Conservation (phyloP, 2,888 invertebrate genomes). For the Melinopterus prodromus region DNA sequence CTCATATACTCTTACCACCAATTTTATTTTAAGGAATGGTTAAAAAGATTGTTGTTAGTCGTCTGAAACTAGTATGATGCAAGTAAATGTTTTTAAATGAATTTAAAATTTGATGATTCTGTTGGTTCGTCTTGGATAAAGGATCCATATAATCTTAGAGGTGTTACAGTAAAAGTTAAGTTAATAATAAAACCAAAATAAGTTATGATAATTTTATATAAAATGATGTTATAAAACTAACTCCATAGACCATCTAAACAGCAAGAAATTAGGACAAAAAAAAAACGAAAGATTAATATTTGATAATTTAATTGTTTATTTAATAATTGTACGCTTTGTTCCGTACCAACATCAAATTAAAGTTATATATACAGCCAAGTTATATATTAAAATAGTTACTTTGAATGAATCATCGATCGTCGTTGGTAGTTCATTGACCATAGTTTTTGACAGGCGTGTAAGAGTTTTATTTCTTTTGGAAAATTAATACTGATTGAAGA, state of each 20-base stretch:
- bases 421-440: slow-evolving; percentile 43
- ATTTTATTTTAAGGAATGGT: too few species aligned
- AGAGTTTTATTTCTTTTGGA: slow-evolving; percentile 36
- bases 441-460: slow-evolving; percentile 36
- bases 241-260: neutral
- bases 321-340: slow-evolving; percentile 57
- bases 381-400: slow-evolving; percentile 60
- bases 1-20: too few species aligned
- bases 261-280: neutral
- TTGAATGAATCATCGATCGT: slow-evolving; percentile 38
- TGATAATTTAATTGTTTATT: slow-evolving; percentile 41
- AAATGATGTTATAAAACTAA: neutral
- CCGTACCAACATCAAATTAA: slow-evolving; percentile 60
- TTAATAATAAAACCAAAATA: neutral
- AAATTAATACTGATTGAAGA: slow-evolving; percentile 56
- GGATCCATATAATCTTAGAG: neutral
- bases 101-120: too few species aligned
- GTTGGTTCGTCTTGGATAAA: neutral
- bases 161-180: neutral
- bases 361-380: slow-evolving; percentile 59
- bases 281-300: slow-evolving; percentile 28
- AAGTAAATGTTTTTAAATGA: too few species aligned
- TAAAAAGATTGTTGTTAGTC: too few species aligned
- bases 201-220: neutral
- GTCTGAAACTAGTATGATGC: too few species aligned